phyloP scores from a whole-genome alignment of 2,113 vertebrate genomes.

The Lathamus discolor region DNA sequence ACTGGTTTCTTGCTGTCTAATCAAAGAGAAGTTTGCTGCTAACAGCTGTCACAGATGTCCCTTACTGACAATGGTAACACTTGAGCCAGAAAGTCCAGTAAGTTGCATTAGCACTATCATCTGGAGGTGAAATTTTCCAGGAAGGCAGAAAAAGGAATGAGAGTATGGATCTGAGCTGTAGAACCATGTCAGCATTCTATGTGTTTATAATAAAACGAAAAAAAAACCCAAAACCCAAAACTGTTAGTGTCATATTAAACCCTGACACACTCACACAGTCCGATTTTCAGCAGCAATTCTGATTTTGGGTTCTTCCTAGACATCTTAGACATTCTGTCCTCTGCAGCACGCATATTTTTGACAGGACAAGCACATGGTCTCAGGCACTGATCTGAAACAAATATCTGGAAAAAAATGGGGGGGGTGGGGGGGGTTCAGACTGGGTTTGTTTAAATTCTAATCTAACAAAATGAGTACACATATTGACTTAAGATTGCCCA shows the following conservation, averaged over 20 bases:
- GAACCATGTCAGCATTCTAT: background rate
- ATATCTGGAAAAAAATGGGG: background rate
- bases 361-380: background rate
- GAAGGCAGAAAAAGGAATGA: background rate
- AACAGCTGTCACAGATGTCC: background rate
- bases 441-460: background rate
- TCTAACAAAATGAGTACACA: background rate
- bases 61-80: background rate
- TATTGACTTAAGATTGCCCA: background rate
- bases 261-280: background rate
- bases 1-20: background rate
- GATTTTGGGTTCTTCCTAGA: background rate
- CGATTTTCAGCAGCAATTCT: background rate
- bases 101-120: background rate
- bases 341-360: background rate
- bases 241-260: background rate
- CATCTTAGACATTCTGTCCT: background rate
- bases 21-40: background rate
- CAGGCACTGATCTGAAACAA: background rate
- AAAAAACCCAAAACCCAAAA: background rate
- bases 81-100: background rate
- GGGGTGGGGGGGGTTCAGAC: too few species aligned
- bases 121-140: background rate
- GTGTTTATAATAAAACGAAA: background rate
- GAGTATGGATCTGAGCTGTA: background rate